These are phyloP conservation scores for Lagocephalus sceleratus DNA, from an alignment of 2,797 vertebrate species.

Conservation along the genomic window DNA sequence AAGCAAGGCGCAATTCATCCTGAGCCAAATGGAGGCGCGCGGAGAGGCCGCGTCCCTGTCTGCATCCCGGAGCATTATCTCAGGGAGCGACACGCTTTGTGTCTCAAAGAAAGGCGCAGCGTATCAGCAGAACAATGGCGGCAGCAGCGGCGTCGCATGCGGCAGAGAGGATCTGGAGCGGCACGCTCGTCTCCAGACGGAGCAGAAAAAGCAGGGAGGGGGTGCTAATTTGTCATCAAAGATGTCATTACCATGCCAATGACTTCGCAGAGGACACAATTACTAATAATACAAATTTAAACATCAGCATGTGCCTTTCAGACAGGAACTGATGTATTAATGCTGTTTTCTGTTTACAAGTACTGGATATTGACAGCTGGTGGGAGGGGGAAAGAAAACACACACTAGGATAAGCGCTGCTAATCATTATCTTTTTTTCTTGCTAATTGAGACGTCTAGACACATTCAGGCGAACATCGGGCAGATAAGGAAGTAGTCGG, in stretches of 20 bases:
- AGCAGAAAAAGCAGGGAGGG: constrained; percentile 24
- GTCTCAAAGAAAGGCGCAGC: constrained; percentile 46
- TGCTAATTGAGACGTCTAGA: constrained; percentile 80
- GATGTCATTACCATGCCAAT: constrained; percentile 68
- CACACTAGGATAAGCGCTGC: constrained; percentile 54
- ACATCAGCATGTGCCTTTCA: constrained; percentile 56
- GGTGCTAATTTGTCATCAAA: constrained; percentile 66
- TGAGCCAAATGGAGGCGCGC: constrained; percentile 47
- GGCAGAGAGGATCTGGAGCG: constrained; percentile 47
- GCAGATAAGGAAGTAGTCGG: constrained; percentile 70
- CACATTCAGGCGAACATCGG: constrained; percentile 71
- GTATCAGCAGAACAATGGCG: constrained; percentile 65
- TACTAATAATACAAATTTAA: constrained; percentile 67
- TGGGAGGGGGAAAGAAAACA: constrained; percentile 36
- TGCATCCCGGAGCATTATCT: constrained; percentile 50
- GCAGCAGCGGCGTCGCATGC: constrained; percentile 36
- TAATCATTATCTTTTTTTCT: constrained; percentile 52
- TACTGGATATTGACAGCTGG: constrained; percentile 32
- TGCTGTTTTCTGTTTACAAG: constrained; percentile 59
- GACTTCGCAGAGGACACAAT: constrained; percentile 64
- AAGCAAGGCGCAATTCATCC: constrained; percentile 29
- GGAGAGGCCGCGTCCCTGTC: constrained; percentile 27
- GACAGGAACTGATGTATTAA: constrained; percentile 50
- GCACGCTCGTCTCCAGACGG: constrained; percentile 50
- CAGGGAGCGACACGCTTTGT: constrained; percentile 67